Base-by-base conservation (phyloP, 2,888 invertebrate genomes). In the Diaprepes abbreviatus region DNA sequence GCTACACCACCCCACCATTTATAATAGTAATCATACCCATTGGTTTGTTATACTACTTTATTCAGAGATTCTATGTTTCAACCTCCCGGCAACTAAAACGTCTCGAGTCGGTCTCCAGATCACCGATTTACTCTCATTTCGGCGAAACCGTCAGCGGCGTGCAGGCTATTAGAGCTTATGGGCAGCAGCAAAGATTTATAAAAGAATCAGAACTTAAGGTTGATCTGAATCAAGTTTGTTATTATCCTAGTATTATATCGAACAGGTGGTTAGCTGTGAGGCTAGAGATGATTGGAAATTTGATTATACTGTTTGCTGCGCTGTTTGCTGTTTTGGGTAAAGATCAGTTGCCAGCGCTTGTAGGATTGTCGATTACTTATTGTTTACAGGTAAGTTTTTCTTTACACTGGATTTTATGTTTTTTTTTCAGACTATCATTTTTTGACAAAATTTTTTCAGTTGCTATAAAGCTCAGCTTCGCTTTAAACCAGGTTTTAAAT, bases 41-140 rank as follows among this genome's bases (percentile, higher is more conserved):
- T 78, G 92, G 91, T 36, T 75, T 92, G 54, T 79, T 95, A 73
- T 95, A 95, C 85, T 95, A 94, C 85, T 89, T 95, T 76, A 92
- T 95, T 74, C 95, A 98, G 89, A 89, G 95, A 75, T 96, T 97
- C 86, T 98, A 97, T 85, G 95, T 98, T 73, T 92, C 95, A 1
- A 93, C 97, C 0, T 97, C 97, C 2, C 87, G 98, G 17, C 98
- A 98, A 83, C 85, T 98, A 76, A 97, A 97, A 85, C 89, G 98
- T 55, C 85, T 98, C 66, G 96, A 97, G 83, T 97, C 97, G 0
- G 92, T 97, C 0, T 95, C 96, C 0, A 89, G 97, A 63, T 98
- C 98, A 31, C 98, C 98, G 0, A 96, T 98, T 79, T 98, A 96
- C 85, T 96, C 97, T 6, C 97, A 97, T 85, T 97, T 98, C 81